A percentile compares a stretch with the other conserved stretches of the same genome.
These are phyloP conservation scores for Hypena proboscidalis DNA, from an alignment of 2,888 invertebrate species.

Conservation along the genomic window DNA sequence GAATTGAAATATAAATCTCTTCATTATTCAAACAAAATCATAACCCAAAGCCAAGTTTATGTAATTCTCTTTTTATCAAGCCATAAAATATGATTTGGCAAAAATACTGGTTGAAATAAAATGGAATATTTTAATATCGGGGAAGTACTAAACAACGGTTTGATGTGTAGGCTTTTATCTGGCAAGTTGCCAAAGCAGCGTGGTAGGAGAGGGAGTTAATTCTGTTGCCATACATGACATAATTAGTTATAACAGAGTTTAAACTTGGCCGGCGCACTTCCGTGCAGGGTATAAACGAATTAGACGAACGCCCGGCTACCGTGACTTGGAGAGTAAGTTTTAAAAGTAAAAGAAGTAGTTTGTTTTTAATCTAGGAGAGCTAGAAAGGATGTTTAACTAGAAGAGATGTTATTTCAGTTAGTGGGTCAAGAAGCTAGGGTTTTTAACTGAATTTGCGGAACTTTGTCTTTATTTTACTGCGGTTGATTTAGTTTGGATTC, in stretches of 20 bases:
- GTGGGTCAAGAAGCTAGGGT: neutral
- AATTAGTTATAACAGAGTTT: slow-evolving; percentile 40
- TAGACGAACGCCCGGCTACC: slow-evolving; percentile 23
- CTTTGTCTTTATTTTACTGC: neutral
- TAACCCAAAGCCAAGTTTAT: slow-evolving; percentile 19
- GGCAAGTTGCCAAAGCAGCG: slow-evolving; percentile 26
- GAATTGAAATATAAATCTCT: slow-evolving; percentile 17
- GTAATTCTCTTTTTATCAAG: slow-evolving; percentile 34
- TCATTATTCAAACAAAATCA: slow-evolving; percentile 29
- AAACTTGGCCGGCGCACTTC: slow-evolving; percentile 21
- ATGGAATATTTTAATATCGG: slow-evolving; percentile 32
- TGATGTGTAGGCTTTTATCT: slow-evolving; percentile 17
- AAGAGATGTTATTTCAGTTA: slow-evolving; percentile 7
- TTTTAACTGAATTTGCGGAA: neutral
- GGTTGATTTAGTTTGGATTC: no score
- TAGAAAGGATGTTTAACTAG: slow-evolving; percentile 4
- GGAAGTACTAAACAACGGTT: slow-evolving; percentile 26
- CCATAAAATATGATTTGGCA: slow-evolving; percentile 37
- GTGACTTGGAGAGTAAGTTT: slow-evolving; percentile 26
- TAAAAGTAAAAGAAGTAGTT: slow-evolving; percentile 20
- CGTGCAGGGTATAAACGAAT: slow-evolving; percentile 33
- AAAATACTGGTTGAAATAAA: slow-evolving; percentile 29
- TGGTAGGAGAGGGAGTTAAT: slow-evolving; percentile 27
- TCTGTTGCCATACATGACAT: slow-evolving; percentile 38
- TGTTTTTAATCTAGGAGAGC: slow-evolving; percentile 11